A percentile compares a stretch with the other conserved stretches of the same genome.
phyloP scores from a whole-genome alignment of 2,888 invertebrate species.

The Monoplex corrugatus region DNA sequence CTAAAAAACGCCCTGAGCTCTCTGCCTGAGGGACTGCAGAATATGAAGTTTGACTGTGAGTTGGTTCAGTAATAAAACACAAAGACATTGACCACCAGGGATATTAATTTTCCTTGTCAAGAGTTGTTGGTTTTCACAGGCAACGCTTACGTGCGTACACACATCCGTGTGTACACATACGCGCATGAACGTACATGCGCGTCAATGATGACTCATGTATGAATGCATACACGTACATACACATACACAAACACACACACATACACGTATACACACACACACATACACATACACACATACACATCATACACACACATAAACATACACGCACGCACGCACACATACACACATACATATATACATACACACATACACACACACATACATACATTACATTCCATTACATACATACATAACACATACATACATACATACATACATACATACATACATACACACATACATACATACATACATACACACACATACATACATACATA shows the following conservation, averaged over 20 bases:
- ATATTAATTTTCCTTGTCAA: not conserved
- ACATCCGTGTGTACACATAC: slow-evolving; percentile 27
- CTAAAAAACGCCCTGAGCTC: slow-evolving; percentile 80
- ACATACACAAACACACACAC: no score
- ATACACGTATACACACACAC: not conserved
- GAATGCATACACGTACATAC: no score
- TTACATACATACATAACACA: not conserved
- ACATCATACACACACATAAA: no score
- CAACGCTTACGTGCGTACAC: not conserved
- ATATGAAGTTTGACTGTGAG: slow-evolving; percentile 82
- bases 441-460: slow-evolving; percentile 38
- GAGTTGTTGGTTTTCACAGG: not conserved
- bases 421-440: slow-evolving; percentile 31
- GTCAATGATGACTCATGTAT: no score
- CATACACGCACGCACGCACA: slow-evolving; percentile 1
- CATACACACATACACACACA: slow-evolving; percentile 4
- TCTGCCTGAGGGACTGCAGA: slow-evolving; percentile 80
- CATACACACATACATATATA: slow-evolving; percentile 1
- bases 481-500: not conserved
- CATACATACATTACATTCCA: not conserved
- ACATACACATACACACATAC: not conserved
- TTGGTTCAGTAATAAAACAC: slow-evolving; percentile 33
- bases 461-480: not conserved
- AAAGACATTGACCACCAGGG: not conserved
- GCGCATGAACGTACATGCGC: not conserved